These are phyloP conservation scores for Oostethus manadensis DNA, from an alignment of 2,113 vertebrate genomes.

Conservation along the genomic window DNA sequence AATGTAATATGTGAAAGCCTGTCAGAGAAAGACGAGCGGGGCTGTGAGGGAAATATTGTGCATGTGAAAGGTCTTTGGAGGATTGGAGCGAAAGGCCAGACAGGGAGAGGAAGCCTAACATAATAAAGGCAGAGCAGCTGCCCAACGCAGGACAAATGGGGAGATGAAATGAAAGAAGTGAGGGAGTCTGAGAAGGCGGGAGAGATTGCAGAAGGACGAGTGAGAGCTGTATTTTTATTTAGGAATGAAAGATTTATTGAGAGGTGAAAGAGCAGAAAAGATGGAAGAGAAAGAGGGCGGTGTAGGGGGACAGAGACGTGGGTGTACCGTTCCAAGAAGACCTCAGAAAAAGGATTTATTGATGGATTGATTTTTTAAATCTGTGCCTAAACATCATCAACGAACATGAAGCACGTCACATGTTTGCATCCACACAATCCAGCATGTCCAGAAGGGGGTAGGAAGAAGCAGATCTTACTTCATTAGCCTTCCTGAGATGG, in stretches of 20 bases:
- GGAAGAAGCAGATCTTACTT: not conserved
- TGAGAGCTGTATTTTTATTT: conserved; percentile 31
- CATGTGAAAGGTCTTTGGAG: conserved; percentile 64
- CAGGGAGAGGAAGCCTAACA: conserved; percentile 43
- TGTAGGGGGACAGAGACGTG: not conserved
- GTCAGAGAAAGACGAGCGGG: conserved; percentile 43
- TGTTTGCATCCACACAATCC: not conserved
- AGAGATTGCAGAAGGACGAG: conserved; percentile 32
- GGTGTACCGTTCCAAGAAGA: conserved; percentile 20
- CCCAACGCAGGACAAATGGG: conserved; percentile 54
- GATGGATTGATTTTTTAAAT: conserved; percentile 59
- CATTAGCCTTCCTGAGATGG: not conserved
- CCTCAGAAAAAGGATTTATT: no score
- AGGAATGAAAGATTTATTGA: conserved; percentile 51
- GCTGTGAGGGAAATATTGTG: conserved; percentile 46
- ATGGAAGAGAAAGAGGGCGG: conserved; percentile 20
- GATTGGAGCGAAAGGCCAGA: conserved; percentile 72
- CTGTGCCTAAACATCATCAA: conserved; percentile 23
- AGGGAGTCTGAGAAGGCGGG: conserved; percentile 12
- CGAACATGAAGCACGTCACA: conserved; percentile 8
- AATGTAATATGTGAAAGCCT: conserved; percentile 53
- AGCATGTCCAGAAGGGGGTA: not conserved
- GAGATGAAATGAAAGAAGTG: conserved; percentile 29
- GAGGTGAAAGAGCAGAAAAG: conserved; percentile 26
- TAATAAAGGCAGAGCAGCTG: conserved; percentile 65